Conservation (phyloP, 1,140 invertebrate species). For the Temnothorax longispinosus region DNA sequence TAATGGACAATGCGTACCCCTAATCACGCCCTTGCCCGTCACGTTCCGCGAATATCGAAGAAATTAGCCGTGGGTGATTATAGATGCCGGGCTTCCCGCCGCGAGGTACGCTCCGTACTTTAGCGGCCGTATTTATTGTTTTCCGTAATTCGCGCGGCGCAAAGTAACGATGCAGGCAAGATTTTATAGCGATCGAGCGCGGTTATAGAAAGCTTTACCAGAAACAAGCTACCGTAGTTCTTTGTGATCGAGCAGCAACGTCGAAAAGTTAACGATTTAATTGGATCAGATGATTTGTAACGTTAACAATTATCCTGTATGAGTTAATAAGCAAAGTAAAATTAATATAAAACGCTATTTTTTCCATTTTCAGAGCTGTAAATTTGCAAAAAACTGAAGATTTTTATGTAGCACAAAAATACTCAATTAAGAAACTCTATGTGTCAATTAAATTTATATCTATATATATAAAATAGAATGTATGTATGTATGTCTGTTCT, state of each 20-base stretch:
- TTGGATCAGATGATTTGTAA: neutral
- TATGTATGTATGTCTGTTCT: too few species aligned
- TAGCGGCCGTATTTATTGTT: constrained; percentile 48
- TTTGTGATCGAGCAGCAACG: neutral
- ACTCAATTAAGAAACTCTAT: neutral
- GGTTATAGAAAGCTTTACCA: constrained; percentile 15
- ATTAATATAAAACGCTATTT: neutral
- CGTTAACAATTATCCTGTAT: neutral
- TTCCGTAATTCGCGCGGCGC: constrained; percentile 43
- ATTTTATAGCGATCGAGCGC: constrained; percentile 38
- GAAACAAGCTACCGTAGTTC: neutral
- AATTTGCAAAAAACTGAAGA: neutral
- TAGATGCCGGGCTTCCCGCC: constrained; percentile 19
- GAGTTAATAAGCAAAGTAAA: neutral
- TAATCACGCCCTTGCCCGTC: constrained; percentile 50
- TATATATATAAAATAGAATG: too few species aligned
- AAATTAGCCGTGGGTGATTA: constrained; percentile 57
- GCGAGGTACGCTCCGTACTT: constrained; percentile 16
- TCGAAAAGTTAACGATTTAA: neutral
- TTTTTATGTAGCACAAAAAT: neutral
- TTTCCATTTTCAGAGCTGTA: neutral
- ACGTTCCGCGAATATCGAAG: constrained; percentile 58
- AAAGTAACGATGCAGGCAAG: constrained; percentile 42
- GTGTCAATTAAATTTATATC: neutral
- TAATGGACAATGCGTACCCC: constrained; percentile 39